A percentile compares a stretch with the other conserved stretches of the same genome.
Conservation (phyloP, 2,888 invertebrate species). For the Ypsolopha sequella region DNA sequence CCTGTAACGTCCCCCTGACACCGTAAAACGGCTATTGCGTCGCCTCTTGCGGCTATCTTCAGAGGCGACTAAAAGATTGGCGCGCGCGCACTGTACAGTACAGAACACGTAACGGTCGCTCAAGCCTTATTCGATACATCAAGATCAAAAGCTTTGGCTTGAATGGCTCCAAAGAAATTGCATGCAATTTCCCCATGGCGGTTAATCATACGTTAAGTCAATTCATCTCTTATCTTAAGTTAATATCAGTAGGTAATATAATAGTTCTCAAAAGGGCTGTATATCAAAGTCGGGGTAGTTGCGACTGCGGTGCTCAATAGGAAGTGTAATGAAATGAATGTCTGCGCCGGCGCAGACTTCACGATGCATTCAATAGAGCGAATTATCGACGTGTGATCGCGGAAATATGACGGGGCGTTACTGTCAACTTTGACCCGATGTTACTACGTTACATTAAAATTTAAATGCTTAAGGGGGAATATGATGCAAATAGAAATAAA, state of each 20-base stretch:
- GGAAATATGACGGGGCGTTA: conserved; percentile 39
- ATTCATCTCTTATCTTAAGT: conserved; percentile 1
- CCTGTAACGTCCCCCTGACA: too few species aligned
- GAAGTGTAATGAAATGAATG: conserved; percentile 48
- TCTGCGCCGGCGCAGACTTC: conserved; percentile 12
- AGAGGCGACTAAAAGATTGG: too few species aligned
- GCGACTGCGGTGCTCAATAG: conserved; percentile 31
- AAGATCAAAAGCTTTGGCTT: too few species aligned
- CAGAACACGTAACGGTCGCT: too few species aligned
- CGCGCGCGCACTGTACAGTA: too few species aligned
- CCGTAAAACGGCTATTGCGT: too few species aligned
- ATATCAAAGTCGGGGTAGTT: conserved; percentile 36
- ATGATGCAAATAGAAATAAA: too few species aligned
- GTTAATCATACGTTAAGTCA: conserved; percentile 23
- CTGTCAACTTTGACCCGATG: conserved; percentile 25
- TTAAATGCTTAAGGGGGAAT: too few species aligned
- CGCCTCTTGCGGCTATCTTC: too few species aligned
- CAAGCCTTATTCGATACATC: too few species aligned
- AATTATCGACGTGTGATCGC: conserved; percentile 26
- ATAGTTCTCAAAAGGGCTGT: conserved; percentile 39
- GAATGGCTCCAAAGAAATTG: too few species aligned
- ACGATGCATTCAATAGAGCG: conserved; percentile 31
- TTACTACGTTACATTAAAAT: too few species aligned
- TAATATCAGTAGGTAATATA: conserved; percentile 18
- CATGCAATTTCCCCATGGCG: conserved; percentile 10